Evolutionary conservation across 2,888 invertebrate genomes (phyloP).

Genomic region (Mactromeris polynyma): DNA sequence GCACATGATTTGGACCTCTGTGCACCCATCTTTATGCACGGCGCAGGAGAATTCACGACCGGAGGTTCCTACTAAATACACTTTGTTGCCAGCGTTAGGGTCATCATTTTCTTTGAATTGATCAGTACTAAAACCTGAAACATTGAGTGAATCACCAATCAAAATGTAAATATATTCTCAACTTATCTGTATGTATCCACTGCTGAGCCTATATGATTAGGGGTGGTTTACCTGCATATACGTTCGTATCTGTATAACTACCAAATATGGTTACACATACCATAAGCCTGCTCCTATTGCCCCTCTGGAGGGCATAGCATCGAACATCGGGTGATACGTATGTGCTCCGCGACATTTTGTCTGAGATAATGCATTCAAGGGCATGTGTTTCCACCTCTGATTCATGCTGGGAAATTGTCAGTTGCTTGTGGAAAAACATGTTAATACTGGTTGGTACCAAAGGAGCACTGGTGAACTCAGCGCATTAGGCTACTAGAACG

Average conservation of each 20-base stretch:
- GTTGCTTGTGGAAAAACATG: too few species aligned
- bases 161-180: background rate
- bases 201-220: background rate
- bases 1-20: conserved; percentile 79
- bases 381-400: too few species aligned
- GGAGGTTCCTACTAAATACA: conserved; percentile 52
- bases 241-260: background rate
- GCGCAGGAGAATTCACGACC: conserved; percentile 73
- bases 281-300: background rate
- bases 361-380: too few species aligned
- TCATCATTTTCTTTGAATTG: conserved; percentile 61
- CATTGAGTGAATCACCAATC: background rate
- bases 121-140: conserved; percentile 53
- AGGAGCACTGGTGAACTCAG: too few species aligned
- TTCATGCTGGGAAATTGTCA: too few species aligned
- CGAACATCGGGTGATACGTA: too few species aligned
- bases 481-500: too few species aligned
- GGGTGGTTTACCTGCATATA: background rate
- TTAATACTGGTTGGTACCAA: too few species aligned
- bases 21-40: conserved; percentile 80
- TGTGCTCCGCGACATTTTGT: too few species aligned
- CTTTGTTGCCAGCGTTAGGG: conserved; percentile 56
- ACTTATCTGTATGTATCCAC: background rate
- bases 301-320: too few species aligned
- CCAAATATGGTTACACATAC: background rate